phyloP scores from a whole-genome alignment of 92 coral and sea anemone species.

The Metridium senile region DNA sequence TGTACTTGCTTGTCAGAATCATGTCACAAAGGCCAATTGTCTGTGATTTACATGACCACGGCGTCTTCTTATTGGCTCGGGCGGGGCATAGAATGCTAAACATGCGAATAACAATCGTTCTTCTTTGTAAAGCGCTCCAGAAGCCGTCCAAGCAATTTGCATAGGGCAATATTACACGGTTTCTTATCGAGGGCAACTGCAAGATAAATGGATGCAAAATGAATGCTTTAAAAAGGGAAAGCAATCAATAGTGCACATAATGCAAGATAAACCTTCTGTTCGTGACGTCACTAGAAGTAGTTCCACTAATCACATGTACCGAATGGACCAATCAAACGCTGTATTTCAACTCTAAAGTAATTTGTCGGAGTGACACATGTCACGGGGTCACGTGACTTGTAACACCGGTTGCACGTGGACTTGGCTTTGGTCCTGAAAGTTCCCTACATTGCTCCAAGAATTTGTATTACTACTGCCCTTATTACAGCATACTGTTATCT shows the following conservation, averaged over 20 bases:
- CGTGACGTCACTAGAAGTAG: constrained; percentile 28
- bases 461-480: constrained; percentile 22
- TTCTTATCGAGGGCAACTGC: neutral
- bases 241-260: neutral
- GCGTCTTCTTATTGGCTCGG: constrained; percentile 42
- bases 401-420: constrained; percentile 97
- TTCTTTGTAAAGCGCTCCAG: constrained; percentile 11
- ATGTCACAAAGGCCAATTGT: constrained; percentile 50
- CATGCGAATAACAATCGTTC: constrained; percentile 37
- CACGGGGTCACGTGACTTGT: constrained; percentile 96
- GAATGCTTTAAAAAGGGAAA: neutral
- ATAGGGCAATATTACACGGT: neutral
- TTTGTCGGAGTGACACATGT: constrained; percentile 72
- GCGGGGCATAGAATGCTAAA: constrained; percentile 52
- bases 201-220: neutral
- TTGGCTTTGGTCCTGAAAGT: constrained; percentile 79
- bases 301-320: constrained; percentile 25
- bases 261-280: neutral
- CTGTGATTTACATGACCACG: constrained; percentile 37
- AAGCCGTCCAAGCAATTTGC: constrained; percentile 8
- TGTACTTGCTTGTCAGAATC: constrained; percentile 37
- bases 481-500: constrained; percentile 28
- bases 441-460: constrained; percentile 36
- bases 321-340: constrained; percentile 31
- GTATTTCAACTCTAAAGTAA: constrained; percentile 8